These are phyloP conservation scores for Caranx melampygus DNA, from an alignment of 2,113 vertebrate genomes.

Conservation along the genomic window DNA sequence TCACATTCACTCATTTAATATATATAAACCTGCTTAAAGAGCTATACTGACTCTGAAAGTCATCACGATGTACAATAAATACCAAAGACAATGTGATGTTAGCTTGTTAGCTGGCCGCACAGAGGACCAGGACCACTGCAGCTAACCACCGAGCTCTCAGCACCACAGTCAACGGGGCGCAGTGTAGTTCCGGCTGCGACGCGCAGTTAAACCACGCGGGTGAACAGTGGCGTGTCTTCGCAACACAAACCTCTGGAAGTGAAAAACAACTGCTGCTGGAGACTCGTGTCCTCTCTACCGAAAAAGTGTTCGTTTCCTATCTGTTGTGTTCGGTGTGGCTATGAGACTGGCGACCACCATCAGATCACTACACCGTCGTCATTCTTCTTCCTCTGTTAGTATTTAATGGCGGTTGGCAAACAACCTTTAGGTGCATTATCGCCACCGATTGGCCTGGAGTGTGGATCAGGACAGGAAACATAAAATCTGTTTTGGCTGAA, in stretches of 20 bases:
- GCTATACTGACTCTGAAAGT: too few relatives aligned
- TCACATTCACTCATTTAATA: too few relatives aligned
- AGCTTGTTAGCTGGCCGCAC: background rate
- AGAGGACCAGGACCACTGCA: background rate
- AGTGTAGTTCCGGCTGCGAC: background rate
- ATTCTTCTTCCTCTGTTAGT: too few relatives aligned
- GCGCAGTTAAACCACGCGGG: too few relatives aligned
- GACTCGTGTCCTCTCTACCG: background rate
- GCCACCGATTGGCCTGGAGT: too few relatives aligned
- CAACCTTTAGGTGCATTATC: too few relatives aligned
- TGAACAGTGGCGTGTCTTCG: rapidly evolving
- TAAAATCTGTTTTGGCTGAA: too few relatives aligned
- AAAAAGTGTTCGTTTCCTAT: background rate
- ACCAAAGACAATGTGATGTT: background rate
- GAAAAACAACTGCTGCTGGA: background rate
- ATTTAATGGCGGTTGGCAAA: too few relatives aligned
- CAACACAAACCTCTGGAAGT: conserved; percentile 25
- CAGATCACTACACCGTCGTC: background rate
- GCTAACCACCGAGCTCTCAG: conserved; percentile 8
- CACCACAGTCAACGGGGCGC: background rate
- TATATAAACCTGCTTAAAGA: too few relatives aligned
- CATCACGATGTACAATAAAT: too few relatives aligned
- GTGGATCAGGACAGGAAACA: too few relatives aligned
- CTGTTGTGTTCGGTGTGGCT: background rate
- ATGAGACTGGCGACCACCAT: background rate